A percentile compares a stretch with the other conserved stretches of the same genome.
phyloP scores from a whole-genome alignment of 2,797 vertebrate genomes.

The Lindbergichthys nudifrons region DNA sequence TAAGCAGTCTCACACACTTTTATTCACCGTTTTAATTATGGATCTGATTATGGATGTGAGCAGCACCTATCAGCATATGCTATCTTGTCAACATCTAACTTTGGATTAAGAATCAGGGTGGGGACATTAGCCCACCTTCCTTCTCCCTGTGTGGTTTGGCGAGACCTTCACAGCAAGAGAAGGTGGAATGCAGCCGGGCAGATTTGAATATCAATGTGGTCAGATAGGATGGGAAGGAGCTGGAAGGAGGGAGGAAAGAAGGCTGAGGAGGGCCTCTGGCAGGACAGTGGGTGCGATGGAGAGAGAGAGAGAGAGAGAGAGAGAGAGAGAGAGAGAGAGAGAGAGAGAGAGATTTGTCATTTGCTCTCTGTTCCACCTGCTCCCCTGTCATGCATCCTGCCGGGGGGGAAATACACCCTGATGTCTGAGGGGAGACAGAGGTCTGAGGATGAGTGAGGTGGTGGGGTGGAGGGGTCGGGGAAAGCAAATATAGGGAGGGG shows the following conservation, averaged over 20 bases:
- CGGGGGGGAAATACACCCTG: slow-evolving; percentile 65
- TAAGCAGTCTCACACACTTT: slow-evolving; percentile 12
- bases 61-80: slow-evolving; percentile 19
- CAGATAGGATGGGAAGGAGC: slow-evolving; percentile 68
- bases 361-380: slow-evolving; percentile 83
- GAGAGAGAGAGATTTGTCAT: slow-evolving; percentile 78
- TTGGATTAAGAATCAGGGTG: slow-evolving; percentile 45
- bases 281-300: slow-evolving; percentile 63
- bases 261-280: slow-evolving; percentile 64
- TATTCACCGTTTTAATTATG: slow-evolving; percentile 17
- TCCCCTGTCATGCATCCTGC: slow-evolving; percentile 79
- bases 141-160: slow-evolving; percentile 39
- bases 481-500: slow-evolving; percentile 48
- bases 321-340: slow-evolving; percentile 61
- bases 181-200: slow-evolving; percentile 60
- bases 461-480: slow-evolving; percentile 11
- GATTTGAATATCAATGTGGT: slow-evolving; percentile 84
- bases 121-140: slow-evolving; percentile 42
- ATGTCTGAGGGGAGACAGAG: slow-evolving; percentile 69
- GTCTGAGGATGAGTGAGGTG: slow-evolving; percentile 61
- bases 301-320: slow-evolving; percentile 40
- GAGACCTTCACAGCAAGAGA: slow-evolving; percentile 61
- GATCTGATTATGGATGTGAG: slow-evolving; percentile 1
- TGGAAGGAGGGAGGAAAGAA: slow-evolving; percentile 57
- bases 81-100: slow-evolving; percentile 28